A percentile compares a stretch with the other conserved stretches of the same genome.
Conservation (phyloP, 2,113 vertebrate species). For the Machaerirhynchus nigripectus region DNA sequence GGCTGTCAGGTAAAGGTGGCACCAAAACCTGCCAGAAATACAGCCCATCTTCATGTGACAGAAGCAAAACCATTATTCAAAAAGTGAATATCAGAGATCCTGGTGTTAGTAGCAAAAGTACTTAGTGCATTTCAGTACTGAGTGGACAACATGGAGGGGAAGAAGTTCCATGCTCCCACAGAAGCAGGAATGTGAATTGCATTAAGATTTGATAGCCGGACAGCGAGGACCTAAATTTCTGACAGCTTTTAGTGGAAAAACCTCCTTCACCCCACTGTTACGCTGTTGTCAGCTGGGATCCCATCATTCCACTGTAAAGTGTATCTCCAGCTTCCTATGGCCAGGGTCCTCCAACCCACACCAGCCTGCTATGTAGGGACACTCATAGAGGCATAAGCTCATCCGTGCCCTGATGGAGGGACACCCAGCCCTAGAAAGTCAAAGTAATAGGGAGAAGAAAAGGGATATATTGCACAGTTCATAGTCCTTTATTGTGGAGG, state of each 20-base stretch:
- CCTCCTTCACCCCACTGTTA: not conserved
- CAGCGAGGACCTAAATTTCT: not conserved
- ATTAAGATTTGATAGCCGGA: not conserved
- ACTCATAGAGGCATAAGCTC: not conserved
- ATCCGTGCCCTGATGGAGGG: rapidly evolving
- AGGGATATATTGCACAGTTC: not conserved
- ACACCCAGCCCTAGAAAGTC: not conserved
- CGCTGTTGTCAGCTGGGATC: not conserved
- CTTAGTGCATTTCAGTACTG: not conserved
- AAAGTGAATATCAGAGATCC: not conserved
- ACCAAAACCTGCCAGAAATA: not conserved
- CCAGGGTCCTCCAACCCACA: not conserved
- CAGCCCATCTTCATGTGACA: not conserved
- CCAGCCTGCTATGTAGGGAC: not conserved
- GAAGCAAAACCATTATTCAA: not conserved
- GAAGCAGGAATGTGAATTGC: not conserved
- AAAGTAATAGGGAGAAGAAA: not conserved
- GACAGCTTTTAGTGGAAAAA: not conserved
- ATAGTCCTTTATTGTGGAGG: not conserved
- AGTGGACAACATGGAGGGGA: not conserved
- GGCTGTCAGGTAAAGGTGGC: slow-evolving; percentile 79
- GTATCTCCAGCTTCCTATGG: not conserved
- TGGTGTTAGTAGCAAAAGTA: not conserved
- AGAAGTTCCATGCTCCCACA: not conserved
- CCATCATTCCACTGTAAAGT: not conserved